These are phyloP conservation scores for Choreutis nemorana DNA, from an alignment of 2,888 invertebrate genomes.

Conservation along the genomic window DNA sequence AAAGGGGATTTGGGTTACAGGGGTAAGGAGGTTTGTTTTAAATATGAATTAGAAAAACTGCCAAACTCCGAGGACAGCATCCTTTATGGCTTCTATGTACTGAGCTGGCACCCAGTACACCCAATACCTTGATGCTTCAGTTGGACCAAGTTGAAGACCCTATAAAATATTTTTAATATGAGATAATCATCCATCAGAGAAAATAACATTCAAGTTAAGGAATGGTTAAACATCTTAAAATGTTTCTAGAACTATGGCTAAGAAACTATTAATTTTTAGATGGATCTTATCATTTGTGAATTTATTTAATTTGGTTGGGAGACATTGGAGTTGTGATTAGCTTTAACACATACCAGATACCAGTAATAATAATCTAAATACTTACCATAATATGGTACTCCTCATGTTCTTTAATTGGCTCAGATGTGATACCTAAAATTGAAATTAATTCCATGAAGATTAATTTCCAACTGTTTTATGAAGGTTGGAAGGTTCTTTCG, in stretches of 20 bases:
- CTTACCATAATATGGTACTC: constrained; percentile 91
- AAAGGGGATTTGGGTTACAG: constrained; percentile 40
- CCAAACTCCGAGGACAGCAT: constrained; percentile 88
- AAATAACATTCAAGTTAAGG: too few relatives aligned
- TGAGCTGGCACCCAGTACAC: constrained; percentile 95
- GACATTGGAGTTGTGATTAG: too few relatives aligned
- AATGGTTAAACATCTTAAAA: too few relatives aligned
- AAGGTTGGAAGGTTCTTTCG: not conserved
- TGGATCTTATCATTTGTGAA: too few relatives aligned
- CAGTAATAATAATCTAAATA: constrained; percentile 11
- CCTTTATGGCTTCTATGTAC: constrained; percentile 90
- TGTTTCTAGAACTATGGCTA: too few relatives aligned
- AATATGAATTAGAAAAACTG: constrained; percentile 70
- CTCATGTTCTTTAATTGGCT: constrained; percentile 88
- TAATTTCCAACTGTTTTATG: not conserved
- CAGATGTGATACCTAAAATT: constrained; percentile 65
- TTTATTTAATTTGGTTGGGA: too few relatives aligned
- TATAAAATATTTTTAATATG: too few relatives aligned
- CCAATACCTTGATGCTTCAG: constrained; percentile 92
- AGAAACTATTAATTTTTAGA: too few relatives aligned
- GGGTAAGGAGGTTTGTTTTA: constrained; percentile 20
- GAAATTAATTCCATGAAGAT: constrained; percentile 4
- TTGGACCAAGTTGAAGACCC: constrained; percentile 90
- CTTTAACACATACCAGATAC: too few relatives aligned
- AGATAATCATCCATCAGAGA: too few relatives aligned